Evolutionary conservation across 2,797 vertebrate genomes (phyloP).

Genomic region (Pangasius larnaudii): DNA sequence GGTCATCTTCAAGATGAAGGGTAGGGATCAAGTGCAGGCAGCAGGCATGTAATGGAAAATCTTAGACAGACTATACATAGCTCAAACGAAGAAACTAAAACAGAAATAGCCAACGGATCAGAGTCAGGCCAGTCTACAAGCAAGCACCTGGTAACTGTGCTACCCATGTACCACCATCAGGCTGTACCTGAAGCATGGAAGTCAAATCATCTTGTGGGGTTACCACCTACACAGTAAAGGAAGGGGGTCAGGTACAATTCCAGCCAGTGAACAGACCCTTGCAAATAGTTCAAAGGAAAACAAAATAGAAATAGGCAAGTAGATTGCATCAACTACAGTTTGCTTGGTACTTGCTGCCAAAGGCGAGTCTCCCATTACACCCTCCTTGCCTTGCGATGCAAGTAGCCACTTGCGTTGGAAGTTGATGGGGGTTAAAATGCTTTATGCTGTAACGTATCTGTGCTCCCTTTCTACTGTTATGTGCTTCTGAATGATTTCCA

Average conservation of each 20-base stretch:
- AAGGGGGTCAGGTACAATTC: background rate
- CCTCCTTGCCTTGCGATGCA: background rate
- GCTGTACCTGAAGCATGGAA: background rate
- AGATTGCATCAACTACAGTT: background rate
- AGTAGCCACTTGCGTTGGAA: background rate
- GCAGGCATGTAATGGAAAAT: background rate
- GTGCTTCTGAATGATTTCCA: constrained; percentile 8
- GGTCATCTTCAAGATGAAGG: background rate
- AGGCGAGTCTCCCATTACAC: background rate
- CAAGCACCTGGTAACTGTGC: background rate
- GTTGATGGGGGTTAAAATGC: background rate
- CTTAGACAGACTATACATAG: background rate
- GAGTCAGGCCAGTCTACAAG: background rate
- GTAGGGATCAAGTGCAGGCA: background rate
- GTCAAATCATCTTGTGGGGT: background rate
- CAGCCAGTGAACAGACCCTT: background rate
- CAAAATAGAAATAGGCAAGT: background rate
- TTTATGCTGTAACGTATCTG: background rate
- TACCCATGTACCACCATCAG: background rate
- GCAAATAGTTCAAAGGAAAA: background rate
- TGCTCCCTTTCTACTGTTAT: background rate
- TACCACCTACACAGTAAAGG: background rate
- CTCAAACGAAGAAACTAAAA: background rate
- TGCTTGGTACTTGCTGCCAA: background rate
- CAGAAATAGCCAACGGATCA: background rate